Base-by-base conservation (phyloP, 2,888 invertebrate species). In the Teleiodes luculella region DNA sequence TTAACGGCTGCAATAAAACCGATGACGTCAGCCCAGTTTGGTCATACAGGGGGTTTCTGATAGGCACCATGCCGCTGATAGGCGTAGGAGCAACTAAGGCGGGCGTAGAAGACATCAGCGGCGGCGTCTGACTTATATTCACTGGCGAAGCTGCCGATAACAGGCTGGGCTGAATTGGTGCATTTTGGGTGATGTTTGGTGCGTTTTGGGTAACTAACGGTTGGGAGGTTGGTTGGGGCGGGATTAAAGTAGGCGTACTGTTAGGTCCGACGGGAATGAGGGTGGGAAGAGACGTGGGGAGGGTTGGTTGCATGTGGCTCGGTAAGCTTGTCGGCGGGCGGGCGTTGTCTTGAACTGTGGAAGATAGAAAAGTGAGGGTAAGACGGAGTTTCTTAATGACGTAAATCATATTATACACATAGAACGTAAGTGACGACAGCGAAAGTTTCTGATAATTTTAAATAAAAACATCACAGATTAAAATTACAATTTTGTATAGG, bases 1-100 rank as follows among this genome's bases (percentile, higher is more conserved):
- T 89, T 59, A 89, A 71, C 14, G 88, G 88, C 60, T 89, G 86
- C 45, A 89, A 61, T 1, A 89, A 66, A 3, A 89, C 86, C 0
- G 88, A 88, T 0, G 87, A 85, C 0, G 87, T 81, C 36, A 87
- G 53, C 1, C 84, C 85, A 1, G 82, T 63, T 60, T 87, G 86
- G 33, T 87, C 85, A 55, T 88, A 87, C 45, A 89, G 59, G 11
- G 80, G 74, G 52, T 89, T 89, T 54, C 88, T 68, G 54, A 87
- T 86, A 0, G 88, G 86, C 55, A 87, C 87, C 83, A 80, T 84
- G 1, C 88, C 86, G 57, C 80, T 80, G 8, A 80, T 65, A 0
- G 83, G 78, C 7, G 77, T 73, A 0, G 83, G 80, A 1, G 79
- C 64, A 0, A 79, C 74, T 60, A 80, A 62, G 24, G 75, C 70